Evolutionary conservation across 1,140 invertebrate species (phyloP), one percentile per base, ranked within the genome.

Genomic region (Choristoneura fumiferana): DNA sequence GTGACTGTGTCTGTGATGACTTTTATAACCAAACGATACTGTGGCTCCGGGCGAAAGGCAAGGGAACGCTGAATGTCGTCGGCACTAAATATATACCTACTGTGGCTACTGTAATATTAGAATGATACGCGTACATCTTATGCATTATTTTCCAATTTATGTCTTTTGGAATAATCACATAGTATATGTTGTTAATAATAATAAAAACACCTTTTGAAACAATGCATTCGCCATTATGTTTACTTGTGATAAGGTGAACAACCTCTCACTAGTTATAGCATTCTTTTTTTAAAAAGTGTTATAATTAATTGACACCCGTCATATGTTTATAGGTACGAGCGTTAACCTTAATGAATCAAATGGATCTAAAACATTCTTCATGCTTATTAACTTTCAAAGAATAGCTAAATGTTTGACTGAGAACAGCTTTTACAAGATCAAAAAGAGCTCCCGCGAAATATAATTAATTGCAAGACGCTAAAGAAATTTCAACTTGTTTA

Each of bases 251-350:
- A 49, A 49, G 40, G 43, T 49, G 9, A 49, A 49, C 43, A 49
- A 49, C 43, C 43, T 29, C n/a, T 12, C 29, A 49, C 18, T 49
- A 49, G 10, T 49, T 49, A 1, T 49, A 49, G 43, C 18, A 9
- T 29, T 49, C 10, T 10, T 49, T 29, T 29, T n/a, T n/a, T 40
- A 40, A 40, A n/a, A 22, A 22, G 10, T 29, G 14, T 18, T 33
- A 49, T 18, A 49, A 49, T 49, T 33, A 49, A 49, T 49, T 12
- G 43, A 49, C 43, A 49, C 43, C 43, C 22, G 43, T 49, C 43
- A 49, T 8, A 13, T 49, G 43, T 49, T 49, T 49, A 18, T 49
- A n/a, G n/a, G n/a, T n/a, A 12, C 43, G 22, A 49, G 43, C 43
- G n/a, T 22, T 18, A 45, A 45, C 29, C 0, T 49, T 12, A 49